These are phyloP conservation scores for Tenualosa ilisha DNA, from an alignment of 2,797 vertebrate species.

Conservation along the genomic window DNA sequence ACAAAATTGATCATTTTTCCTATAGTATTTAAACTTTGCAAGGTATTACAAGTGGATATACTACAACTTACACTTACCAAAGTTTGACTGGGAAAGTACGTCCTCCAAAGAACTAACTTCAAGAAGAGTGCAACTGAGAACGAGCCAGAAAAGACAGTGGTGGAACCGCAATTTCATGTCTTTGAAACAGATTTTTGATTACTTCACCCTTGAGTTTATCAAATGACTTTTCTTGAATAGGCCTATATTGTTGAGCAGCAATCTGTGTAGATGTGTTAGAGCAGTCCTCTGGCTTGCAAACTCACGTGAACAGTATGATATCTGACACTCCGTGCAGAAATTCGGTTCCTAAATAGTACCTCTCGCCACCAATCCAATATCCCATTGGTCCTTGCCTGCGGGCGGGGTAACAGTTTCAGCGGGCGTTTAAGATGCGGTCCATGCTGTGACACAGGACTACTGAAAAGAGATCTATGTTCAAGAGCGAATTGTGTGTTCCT, in stretches of 20 bases:
- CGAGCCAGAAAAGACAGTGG: constrained; percentile 60
- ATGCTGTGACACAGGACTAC: background rate
- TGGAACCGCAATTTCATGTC: constrained; percentile 68
- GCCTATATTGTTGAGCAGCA: background rate
- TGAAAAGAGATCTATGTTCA: background rate
- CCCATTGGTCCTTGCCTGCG: constrained; percentile 64
- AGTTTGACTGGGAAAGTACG: constrained; percentile 61
- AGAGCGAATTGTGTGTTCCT: background rate
- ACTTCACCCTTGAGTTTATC: background rate
- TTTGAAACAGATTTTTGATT: constrained; percentile 39
- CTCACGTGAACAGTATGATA: constrained; percentile 53
- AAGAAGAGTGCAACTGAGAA: constrained; percentile 63
- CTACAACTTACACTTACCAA: constrained; percentile 61
- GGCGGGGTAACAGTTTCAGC: constrained; percentile 61
- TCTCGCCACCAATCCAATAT: constrained; percentile 44
- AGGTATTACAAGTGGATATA: background rate
- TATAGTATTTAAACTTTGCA: no score
- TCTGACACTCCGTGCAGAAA: constrained; percentile 64
- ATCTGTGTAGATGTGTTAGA: background rate
- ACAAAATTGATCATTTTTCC: no score
- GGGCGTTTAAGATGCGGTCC: background rate
- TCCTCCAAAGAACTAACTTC: constrained; percentile 67
- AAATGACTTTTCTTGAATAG: background rate
- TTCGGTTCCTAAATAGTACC: constrained; percentile 71
- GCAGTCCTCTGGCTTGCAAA: background rate